phyloP scores from a whole-genome alignment of 2,113 vertebrate species.

The Petroica traversi region DNA sequence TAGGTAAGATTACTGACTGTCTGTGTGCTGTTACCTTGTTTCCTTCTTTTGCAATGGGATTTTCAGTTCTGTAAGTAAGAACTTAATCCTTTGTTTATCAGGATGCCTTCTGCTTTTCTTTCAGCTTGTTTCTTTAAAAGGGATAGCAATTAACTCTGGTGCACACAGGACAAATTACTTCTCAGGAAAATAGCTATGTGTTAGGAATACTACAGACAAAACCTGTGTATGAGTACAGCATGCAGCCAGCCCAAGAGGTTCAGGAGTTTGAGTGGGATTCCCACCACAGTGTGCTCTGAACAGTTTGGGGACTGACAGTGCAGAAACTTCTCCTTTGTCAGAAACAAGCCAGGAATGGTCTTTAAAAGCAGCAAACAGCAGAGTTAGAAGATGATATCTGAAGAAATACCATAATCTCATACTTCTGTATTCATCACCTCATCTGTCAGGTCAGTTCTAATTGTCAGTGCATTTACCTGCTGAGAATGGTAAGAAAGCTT shows the following conservation, averaged over 20 bases:
- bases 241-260: not conserved
- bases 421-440: not conserved
- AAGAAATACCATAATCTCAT: not conserved
- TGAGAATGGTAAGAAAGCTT: constrained; percentile 74
- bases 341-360: not conserved
- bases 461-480: constrained; percentile 12
- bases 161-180: not conserved
- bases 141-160: not conserved
- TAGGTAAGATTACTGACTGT: not conserved
- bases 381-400: not conserved
- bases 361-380: not conserved
- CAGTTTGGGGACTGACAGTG: not conserved
- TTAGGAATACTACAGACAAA: not conserved
- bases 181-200: not conserved
- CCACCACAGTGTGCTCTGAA: not conserved
- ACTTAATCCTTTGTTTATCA: not conserved
- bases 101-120: not conserved
- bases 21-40: not conserved
- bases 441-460: not conserved
- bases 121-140: not conserved
- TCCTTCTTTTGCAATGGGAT: not conserved
- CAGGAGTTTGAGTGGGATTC: not conserved
- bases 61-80: not conserved
- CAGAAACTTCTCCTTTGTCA: not conserved
- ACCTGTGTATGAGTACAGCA: not conserved